Base-by-base conservation (phyloP, 2,113 vertebrate genomes). In the Etheostoma cragini region DNA sequence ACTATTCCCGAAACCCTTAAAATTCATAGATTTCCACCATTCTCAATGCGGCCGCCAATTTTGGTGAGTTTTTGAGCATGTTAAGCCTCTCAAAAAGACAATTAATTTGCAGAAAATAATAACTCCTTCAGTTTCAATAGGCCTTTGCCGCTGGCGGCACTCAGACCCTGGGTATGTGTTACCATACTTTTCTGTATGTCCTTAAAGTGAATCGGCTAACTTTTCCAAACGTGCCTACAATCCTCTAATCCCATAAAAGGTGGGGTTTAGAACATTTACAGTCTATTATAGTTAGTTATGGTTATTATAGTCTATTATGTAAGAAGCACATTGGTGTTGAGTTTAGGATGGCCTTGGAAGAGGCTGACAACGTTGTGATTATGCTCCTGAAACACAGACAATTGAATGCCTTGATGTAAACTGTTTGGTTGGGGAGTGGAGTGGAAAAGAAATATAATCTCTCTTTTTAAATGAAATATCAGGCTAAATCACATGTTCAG, bases 211-310 rank as follows among this genome's bases (percentile, higher is more conserved):
- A 56, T 4, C 0, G 46, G 30, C 35, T 42, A 14, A 50, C 14
- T n/a, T 47, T 47, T 66, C 0, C 0, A 0, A 47, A 33, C 16
- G 8, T 46, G 7, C 12, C 49, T 45, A 45, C 15, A n/a, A n/a
- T 38, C 8, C 49, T 53, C n/a, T 54, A 15, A 62, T 42, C 56
- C 38, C 58, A 21, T 15, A 10, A 67, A 19, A 60, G 35, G 3
- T 57, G 64, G 64, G 42, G n/a, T 46, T 74, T 53, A 68, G 63
- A 70, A 56, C 30, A 73, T 56, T 2, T 72, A 16, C 1, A 33
- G 5, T 8, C 57, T 30, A 4, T 47, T 60, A 26, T 30, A 30
- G 30, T 30, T 30, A 30, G 3, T 47, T 60, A 26, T 30, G 4
- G 30, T 30, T 30, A 30, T 30, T 30, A 30, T 4, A 30, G 30